Conservation (phyloP, 1,140 invertebrate species). For the Drepana arcuata region DNA sequence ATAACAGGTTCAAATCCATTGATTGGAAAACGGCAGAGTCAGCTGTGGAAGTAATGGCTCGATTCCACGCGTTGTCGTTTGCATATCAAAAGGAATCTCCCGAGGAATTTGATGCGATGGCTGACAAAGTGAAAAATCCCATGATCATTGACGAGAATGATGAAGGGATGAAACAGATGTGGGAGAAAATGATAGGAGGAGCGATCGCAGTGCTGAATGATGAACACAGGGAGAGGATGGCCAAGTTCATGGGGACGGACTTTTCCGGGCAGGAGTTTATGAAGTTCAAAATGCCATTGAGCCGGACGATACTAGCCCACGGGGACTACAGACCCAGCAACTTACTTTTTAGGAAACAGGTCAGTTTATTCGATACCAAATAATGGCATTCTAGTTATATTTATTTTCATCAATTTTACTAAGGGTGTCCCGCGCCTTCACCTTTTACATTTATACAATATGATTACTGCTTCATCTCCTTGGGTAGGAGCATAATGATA, state of each 20-base stretch:
- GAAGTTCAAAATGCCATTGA: neutral
- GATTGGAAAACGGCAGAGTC: constrained; percentile 15
- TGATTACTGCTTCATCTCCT: no score
- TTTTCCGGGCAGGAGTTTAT: neutral
- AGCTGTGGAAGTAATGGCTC: constrained; percentile 14
- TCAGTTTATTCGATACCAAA: no score
- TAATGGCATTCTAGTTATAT: no score
- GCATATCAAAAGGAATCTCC: constrained; percentile 13
- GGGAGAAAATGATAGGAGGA: neutral
- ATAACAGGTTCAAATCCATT: constrained; percentile 10
- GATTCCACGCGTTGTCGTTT: constrained; percentile 21
- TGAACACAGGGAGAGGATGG: neutral
- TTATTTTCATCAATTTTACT: no score
- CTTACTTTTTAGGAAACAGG: constrained; percentile 1
- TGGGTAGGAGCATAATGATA: no score
- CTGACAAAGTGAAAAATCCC: constrained; percentile 1
- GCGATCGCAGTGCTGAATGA: neutral
- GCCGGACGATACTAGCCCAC: constrained; percentile 4
- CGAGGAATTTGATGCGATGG: constrained; percentile 7
- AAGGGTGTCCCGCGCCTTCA: no score
- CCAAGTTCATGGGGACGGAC: neutral
- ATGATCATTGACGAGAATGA: neutral
- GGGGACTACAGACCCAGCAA: constrained; percentile 21
- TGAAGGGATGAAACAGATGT: neutral
- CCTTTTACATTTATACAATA: no score